phyloP scores from a whole-genome alignment of 2,888 invertebrate species.

The Cephus spinipes region DNA sequence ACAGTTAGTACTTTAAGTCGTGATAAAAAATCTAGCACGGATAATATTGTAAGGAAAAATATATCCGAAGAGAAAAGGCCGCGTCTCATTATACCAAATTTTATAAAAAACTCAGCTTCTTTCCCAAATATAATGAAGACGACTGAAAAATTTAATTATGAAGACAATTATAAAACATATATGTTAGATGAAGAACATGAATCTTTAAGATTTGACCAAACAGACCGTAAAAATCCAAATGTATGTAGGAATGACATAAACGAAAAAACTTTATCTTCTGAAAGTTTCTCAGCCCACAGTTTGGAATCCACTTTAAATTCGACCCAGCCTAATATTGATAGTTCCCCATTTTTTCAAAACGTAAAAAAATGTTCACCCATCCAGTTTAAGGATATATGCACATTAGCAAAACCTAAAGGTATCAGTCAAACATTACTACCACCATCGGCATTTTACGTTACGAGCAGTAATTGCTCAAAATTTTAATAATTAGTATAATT shows the following conservation, averaged over 20 bases:
- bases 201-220: background rate
- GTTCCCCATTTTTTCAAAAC: background rate
- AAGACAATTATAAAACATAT: background rate
- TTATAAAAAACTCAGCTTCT: background rate
- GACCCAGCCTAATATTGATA: background rate
- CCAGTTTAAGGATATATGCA: background rate
- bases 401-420: background rate
- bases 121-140: background rate
- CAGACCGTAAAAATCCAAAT: background rate
- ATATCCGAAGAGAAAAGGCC: background rate
- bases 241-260: background rate
- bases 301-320: background rate
- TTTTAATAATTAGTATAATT: background rate
- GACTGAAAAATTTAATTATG: background rate
- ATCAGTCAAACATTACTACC: slow-evolving; percentile 7
- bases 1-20: background rate
- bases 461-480: background rate
- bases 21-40: background rate
- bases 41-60: background rate
- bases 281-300: background rate
- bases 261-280: background rate
- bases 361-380: background rate
- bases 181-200: background rate
- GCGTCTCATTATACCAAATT: background rate
- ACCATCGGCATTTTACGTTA: slow-evolving; percentile 16